phyloP scores from a whole-genome alignment of 2,797 vertebrate species.

The Clamator glandarius region DNA sequence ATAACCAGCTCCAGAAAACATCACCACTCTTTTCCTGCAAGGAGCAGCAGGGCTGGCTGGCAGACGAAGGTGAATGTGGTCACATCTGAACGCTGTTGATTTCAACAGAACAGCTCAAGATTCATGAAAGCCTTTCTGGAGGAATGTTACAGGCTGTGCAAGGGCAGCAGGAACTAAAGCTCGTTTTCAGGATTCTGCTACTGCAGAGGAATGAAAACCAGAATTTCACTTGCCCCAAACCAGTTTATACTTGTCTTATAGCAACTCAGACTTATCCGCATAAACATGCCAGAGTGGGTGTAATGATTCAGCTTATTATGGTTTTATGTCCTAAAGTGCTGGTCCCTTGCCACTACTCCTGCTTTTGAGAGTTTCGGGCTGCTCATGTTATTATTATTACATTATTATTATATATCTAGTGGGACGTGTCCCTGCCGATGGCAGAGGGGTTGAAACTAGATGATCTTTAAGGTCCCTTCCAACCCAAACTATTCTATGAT shows the following conservation, averaged over 20 bases:
- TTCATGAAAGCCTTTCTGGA: background rate
- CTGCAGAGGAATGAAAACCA: background rate
- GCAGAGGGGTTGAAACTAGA: no score
- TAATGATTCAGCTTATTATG: constrained; percentile 15
- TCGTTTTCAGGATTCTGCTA: background rate
- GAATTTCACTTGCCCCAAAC: constrained; percentile 17
- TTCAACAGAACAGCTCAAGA: background rate
- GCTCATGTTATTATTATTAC: constrained; percentile 32
- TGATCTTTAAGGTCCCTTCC: no score
- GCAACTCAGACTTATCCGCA: constrained; percentile 4
- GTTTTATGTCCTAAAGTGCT: constrained; percentile 29
- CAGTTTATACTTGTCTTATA: constrained; percentile 21
- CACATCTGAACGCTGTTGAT: background rate
- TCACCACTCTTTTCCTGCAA: background rate
- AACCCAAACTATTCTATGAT: no score
- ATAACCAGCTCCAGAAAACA: background rate
- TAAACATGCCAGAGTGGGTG: constrained; percentile 13
- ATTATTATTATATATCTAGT: no score
- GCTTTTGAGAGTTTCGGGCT: constrained; percentile 26
- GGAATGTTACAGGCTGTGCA: background rate
- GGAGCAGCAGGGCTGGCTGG: background rate
- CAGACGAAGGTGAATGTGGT: background rate
- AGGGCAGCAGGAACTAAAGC: background rate
- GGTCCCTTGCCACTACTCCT: constrained; percentile 11
- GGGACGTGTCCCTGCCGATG: no score